Percentiles rank a stretch among this genome's conserved stretches.
These are phyloP conservation scores for Ophion costatus DNA, from an alignment of 2,888 invertebrate species.

Conservation along the genomic window DNA sequence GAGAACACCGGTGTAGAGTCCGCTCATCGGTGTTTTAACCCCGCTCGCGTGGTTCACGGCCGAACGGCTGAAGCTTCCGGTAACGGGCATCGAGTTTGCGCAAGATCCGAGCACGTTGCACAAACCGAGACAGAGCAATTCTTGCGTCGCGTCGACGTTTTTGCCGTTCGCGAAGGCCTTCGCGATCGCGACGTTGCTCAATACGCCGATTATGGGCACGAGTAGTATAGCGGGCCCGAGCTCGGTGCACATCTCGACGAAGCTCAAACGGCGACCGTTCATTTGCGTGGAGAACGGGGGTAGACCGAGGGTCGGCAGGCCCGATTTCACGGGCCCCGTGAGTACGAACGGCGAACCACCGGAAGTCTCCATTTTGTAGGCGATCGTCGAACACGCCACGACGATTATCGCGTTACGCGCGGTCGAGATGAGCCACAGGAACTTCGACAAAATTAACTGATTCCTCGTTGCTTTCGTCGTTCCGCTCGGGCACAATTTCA, in stretches of 20 bases:
- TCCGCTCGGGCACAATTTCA: constrained; percentile 84
- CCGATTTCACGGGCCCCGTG: constrained; percentile 90
- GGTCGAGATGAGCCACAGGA: constrained; percentile 91
- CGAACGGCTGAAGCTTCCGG: constrained; percentile 94
- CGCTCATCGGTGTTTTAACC: constrained; percentile 94
- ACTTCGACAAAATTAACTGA: constrained; percentile 84
- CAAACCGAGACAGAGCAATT: constrained; percentile 93
- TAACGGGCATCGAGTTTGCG: constrained; percentile 95
- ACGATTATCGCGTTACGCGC: constrained; percentile 94
- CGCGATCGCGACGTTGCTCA: constrained; percentile 97
- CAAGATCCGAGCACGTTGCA: constrained; percentile 95
- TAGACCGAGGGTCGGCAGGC: constrained; percentile 88
- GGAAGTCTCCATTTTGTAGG: constrained; percentile 86
- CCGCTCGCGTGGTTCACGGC: constrained; percentile 98
- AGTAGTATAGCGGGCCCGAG: constrained; percentile 94
- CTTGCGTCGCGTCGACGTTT: constrained; percentile 95
- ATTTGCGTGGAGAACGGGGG: constrained; percentile 90
- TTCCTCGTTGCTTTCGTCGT: constrained; percentile 81
- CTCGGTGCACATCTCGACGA: constrained; percentile 90
- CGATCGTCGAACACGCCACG: constrained; percentile 88
- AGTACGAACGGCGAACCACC: constrained; percentile 88
- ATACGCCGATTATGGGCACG: constrained; percentile 94
- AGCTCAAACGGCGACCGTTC: constrained; percentile 86
- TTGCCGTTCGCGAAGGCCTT: constrained; percentile 95
- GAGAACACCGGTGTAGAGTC: constrained; percentile 91